Base-by-base conservation (phyloP, 2,113 vertebrate genomes). In the Varanus komodoensis region DNA sequence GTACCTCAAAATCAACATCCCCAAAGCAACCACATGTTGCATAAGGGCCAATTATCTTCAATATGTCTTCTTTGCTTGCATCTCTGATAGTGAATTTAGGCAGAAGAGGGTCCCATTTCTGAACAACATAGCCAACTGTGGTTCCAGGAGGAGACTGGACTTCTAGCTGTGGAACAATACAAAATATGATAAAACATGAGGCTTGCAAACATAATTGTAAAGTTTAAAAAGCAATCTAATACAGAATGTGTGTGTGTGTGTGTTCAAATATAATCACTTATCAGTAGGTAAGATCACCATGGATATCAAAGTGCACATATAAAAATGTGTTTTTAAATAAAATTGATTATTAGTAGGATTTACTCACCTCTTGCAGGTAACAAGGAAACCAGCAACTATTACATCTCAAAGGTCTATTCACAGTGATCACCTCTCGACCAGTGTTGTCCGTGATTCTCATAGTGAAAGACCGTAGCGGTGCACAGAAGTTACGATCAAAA, bases 331-430 rank as follows among this genome's bases (percentile, higher is more conserved):
- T 1, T 23, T 9, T n/a, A 34, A 19, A 14, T 57, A 87, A 52
- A n/a, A 73, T 71, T n/a, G 83, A 50, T 23, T 8, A 0, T 44
- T 88, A 19, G 69, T 38, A 52, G 84, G 78, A 48, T 5, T 0
- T 12, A 90, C 97, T 97, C 90, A 99, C 99, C 98, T 99, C 96
- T 96, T 99, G 99, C 82, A 99, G 97, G 94, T 98, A 99, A 93
- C 99, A 99, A 50, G 99, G 99, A 95, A 98, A 99, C 94, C 97
- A 99, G 95, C 99, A 99, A 90, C 98, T 98, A 96, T 96, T 98
- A 97, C 99, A 99, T 93, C 98, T 97, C 54, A 99, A 94, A 1
- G 99, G 99, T 14, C 99, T 95, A 87, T 96, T 97, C 87, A 99
- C 94, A 0, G 98, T 98, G 86, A 99, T 99, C 94, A 99, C 97